Percentiles rank a stretch among this genome's conserved stretches.
phyloP scores from a whole-genome alignment of 2,113 vertebrate genomes.

The Oncorhynchus tshawytscha region DNA sequence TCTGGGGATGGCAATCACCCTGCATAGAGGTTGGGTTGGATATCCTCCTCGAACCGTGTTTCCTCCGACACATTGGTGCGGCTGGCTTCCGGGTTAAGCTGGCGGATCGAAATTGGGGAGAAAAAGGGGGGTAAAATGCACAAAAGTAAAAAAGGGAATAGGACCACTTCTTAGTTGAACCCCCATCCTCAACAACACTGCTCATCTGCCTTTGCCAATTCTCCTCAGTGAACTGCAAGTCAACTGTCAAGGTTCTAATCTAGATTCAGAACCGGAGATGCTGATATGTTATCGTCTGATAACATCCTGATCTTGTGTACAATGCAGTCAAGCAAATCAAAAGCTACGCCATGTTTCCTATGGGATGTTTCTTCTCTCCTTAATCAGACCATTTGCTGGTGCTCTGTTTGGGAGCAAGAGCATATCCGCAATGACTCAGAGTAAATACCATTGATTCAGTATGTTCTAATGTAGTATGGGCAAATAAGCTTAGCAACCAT shows the following conservation, averaged over 20 bases:
- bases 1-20: neutral
- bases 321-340: neutral
- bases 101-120: no score
- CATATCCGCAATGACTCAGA: neutral
- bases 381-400: no score
- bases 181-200: neutral
- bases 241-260: neutral
- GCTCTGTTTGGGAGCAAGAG: neutral
- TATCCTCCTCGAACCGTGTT: neutral
- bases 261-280: neutral
- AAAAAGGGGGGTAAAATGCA: no score
- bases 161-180: neutral
- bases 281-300: neutral
- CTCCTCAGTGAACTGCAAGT: neutral
- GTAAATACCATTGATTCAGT: neutral
- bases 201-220: neutral
- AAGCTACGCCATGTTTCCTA: neutral
- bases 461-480: neutral
- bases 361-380: neutral
- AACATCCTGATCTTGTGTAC: neutral
- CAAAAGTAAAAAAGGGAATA: neutral
- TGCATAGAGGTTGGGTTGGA: neutral
- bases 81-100: no score
- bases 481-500: neutral
- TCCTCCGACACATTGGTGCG: no score